Base-by-base conservation (phyloP, 2,797 vertebrate species). In the Propithecus deckenii region DNA sequence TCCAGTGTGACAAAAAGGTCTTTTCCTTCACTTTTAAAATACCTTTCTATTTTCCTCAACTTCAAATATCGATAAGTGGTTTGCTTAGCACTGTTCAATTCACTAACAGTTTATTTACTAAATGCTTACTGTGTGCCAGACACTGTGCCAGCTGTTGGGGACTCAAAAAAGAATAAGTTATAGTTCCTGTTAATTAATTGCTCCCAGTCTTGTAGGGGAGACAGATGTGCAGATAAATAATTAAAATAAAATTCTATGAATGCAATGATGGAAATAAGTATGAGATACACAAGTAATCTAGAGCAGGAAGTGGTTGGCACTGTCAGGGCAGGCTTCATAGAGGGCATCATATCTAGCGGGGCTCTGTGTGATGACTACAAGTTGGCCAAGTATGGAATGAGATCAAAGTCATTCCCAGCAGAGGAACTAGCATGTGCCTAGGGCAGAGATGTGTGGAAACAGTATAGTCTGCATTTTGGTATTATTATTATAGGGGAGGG, bases 61-160 rank as follows among this genome's bases (percentile, higher is more conserved):
- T 79, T 74, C 22, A 86, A 2, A 10, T 71, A 71, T 76, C 25
- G 78, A 5, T 89, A 83, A 76, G 25, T 76, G 55, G 23, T 90
- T 86, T 90, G 14, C 63, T 92, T 67, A 22, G 25, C n/a, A 81
- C 41, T 61, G 20, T 38, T 93, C n/a, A 90, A 14, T 81, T 89
- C 69, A 55, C 43, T 61, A 79, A 69, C 11, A 48, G 46, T 50
- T 96, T 81, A 93, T 50, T 96, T 81, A 93, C 61, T 32, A 92
- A 86, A 79, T 92, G 75, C 67, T 48, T 86, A 20, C 50, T 91
- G 28, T 43, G 35, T 59, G 59, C 52, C 43, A 87, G 61, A 50
- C 78, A 65, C 25, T 89, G 6, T 57, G 30, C 25, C 81, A 76
- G 20, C 32, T 55, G 30, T 93, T 76, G 46, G n/a, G 23, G 30